phyloP scores from a whole-genome alignment of 2,888 invertebrate genomes.

The Ophioninae sp. region DNA sequence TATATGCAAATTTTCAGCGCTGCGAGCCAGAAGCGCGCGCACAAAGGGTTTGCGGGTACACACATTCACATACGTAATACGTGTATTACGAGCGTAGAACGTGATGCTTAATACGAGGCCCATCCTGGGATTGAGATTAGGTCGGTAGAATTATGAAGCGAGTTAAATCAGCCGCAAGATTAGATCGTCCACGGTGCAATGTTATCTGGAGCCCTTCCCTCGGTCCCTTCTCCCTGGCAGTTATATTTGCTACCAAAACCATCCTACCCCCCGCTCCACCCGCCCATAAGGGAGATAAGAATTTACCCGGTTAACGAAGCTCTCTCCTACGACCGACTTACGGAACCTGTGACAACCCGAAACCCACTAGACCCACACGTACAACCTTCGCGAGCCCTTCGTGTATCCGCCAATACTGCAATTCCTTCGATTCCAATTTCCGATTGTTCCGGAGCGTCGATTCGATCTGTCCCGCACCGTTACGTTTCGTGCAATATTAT shows the following conservation, averaged over 20 bases:
- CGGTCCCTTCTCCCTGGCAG: slow-evolving; percentile 66
- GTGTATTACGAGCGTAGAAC: slow-evolving; percentile 62
- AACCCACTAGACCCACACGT: slow-evolving; percentile 8
- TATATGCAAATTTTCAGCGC: slow-evolving; percentile 68
- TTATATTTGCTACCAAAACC: slow-evolving; percentile 75
- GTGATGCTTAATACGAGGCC: slow-evolving; percentile 74
- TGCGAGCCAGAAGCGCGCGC: slow-evolving; percentile 54
- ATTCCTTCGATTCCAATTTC: slow-evolving; percentile 45
- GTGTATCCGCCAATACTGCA: slow-evolving; percentile 15
- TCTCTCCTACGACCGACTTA: slow-evolving; percentile 50
- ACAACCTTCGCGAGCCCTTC: slow-evolving; percentile 24
- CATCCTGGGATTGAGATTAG: slow-evolving; percentile 78
- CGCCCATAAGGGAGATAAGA: slow-evolving; percentile 60
- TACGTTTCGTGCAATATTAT: not conserved
- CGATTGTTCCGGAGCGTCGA: slow-evolving; percentile 19
- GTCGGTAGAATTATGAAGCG: slow-evolving; percentile 80
- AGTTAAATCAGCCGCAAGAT: slow-evolving; percentile 80
- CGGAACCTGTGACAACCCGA: slow-evolving; percentile 38
- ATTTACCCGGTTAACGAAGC: slow-evolving; percentile 63
- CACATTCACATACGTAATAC: slow-evolving; percentile 37
- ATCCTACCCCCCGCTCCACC: slow-evolving; percentile 60
- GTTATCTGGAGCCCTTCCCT: slow-evolving; percentile 74
- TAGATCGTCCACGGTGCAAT: slow-evolving; percentile 76
- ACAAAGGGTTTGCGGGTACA: slow-evolving; percentile 63
- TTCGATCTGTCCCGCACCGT: slow-evolving; percentile 6